phyloP scores from a whole-genome alignment of 2,888 invertebrate genomes.

The Synergus itoensis region DNA sequence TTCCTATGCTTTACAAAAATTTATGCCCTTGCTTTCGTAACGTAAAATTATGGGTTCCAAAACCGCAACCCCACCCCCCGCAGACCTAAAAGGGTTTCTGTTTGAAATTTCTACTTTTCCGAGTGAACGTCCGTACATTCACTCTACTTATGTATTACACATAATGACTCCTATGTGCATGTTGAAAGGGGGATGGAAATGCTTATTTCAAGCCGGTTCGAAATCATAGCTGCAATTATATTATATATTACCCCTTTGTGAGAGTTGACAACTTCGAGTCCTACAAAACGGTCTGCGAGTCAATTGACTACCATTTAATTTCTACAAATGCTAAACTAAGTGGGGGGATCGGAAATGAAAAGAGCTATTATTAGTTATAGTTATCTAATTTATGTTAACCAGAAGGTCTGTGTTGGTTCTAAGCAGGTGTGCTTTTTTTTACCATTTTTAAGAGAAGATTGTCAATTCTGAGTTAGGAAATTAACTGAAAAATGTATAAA shows the following conservation, averaged over 20 bases:
- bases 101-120: slow-evolving; percentile 16
- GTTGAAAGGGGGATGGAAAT: slow-evolving; percentile 4
- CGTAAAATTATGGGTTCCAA: slow-evolving; percentile 56
- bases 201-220: neutral
- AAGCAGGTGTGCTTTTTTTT: neutral
- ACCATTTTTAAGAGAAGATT: neutral
- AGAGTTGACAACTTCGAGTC: slow-evolving; percentile 12
- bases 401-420: neutral
- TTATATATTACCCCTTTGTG: slow-evolving; percentile 3
- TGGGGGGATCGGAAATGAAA: slow-evolving; percentile 7
- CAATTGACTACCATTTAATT: slow-evolving; percentile 4
- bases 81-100: slow-evolving; percentile 51
- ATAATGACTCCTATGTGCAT: slow-evolving; percentile 18
- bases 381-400: neutral
- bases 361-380: neutral
- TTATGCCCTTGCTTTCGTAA: slow-evolving; percentile 44
- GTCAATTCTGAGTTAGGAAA: neutral
- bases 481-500: too few relatives aligned
- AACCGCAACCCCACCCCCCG: slow-evolving; percentile 53
- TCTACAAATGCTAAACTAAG: neutral
- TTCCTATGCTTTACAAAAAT: slow-evolving; percentile 12
- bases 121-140: neutral
- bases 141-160: neutral
- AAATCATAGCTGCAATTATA: slow-evolving; percentile 16
- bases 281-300: neutral